Evolutionary conservation across 2,113 vertebrate genomes (phyloP).

Genomic region (Perca schrenkii): DNA sequence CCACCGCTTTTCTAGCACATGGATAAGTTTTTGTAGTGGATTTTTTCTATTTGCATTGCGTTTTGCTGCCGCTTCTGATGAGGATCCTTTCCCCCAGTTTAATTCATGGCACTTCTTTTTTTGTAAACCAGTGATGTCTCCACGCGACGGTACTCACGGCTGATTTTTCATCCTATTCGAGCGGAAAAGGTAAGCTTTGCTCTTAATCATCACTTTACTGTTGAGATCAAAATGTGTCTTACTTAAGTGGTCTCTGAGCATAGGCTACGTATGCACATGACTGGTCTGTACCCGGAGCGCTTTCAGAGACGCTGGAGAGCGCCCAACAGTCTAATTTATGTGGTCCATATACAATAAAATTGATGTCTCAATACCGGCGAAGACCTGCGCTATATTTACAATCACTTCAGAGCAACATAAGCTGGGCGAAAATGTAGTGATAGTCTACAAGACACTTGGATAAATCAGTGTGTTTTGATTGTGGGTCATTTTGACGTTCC

Average conservation of each 20-base stretch:
- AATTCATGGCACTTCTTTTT: constrained; percentile 82
- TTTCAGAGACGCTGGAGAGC: constrained; percentile 32
- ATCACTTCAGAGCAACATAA: constrained; percentile 1
- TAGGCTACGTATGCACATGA: neutral
- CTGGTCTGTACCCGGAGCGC: constrained; percentile 35
- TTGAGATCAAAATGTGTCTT: constrained; percentile 16
- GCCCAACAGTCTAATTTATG: constrained; percentile 33
- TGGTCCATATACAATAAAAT: constrained; percentile 37
- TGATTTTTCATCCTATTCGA: constrained; percentile 71
- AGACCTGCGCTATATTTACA: constrained; percentile 1
- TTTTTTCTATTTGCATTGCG: constrained; percentile 56
- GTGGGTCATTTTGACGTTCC: constrained; percentile 23
- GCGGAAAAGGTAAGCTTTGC: constrained; percentile 80
- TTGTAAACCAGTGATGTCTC: constrained; percentile 82
- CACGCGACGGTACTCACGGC: constrained; percentile 80
- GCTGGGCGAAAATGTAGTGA: constrained; percentile 2
- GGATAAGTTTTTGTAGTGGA: constrained; percentile 84
- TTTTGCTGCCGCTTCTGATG: constrained; percentile 70
- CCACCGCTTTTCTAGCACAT: constrained; percentile 72
- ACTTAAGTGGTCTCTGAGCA: constrained; percentile 22
- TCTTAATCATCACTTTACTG: constrained; percentile 15
- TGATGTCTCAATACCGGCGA: constrained; percentile 16
- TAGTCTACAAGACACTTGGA: constrained; percentile 16
- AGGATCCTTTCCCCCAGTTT: constrained; percentile 74
- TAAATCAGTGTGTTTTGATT: constrained; percentile 19